Conservation (phyloP, 2,797 vertebrate genomes). For the Poecilia picta region DNA sequence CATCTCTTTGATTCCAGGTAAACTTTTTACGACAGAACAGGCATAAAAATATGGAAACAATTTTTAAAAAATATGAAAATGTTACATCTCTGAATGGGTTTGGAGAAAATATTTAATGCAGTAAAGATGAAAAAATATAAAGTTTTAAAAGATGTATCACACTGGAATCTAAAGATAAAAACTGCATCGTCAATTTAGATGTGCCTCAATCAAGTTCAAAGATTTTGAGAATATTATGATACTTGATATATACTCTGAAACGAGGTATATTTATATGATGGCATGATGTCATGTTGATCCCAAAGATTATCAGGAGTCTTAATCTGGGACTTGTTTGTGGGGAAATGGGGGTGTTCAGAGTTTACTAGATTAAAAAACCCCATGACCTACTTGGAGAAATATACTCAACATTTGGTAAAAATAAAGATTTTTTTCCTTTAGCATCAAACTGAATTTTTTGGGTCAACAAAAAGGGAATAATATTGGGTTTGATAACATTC, state of each 20-base stretch:
- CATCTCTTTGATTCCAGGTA: neutral
- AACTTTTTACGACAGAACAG: no score
- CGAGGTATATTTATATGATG: neutral
- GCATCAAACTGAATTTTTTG: neutral
- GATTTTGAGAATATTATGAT: neutral
- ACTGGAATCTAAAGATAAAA: no score
- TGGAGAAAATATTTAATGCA: no score
- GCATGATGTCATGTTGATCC: constrained; percentile 1
- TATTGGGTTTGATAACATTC: neutral
- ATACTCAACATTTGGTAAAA: neutral
- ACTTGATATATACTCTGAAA: neutral
- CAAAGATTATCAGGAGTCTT: constrained; percentile 20
- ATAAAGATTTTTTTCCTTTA: neutral
- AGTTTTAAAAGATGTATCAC: no score
- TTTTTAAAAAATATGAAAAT: no score
- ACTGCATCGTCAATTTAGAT: no score
- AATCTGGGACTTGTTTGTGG: constrained; percentile 24
- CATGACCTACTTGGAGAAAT: constrained; percentile 11
- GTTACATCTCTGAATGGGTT: no score
- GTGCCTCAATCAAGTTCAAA: neutral
- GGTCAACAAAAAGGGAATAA: neutral
- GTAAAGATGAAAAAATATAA: no score
- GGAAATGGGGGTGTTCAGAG: constrained; percentile 6
- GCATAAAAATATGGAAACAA: no score
- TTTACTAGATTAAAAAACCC: constrained; percentile 16